phyloP scores from a whole-genome alignment of 2,113 vertebrate genomes.

The Vulpes vulpes region DNA sequence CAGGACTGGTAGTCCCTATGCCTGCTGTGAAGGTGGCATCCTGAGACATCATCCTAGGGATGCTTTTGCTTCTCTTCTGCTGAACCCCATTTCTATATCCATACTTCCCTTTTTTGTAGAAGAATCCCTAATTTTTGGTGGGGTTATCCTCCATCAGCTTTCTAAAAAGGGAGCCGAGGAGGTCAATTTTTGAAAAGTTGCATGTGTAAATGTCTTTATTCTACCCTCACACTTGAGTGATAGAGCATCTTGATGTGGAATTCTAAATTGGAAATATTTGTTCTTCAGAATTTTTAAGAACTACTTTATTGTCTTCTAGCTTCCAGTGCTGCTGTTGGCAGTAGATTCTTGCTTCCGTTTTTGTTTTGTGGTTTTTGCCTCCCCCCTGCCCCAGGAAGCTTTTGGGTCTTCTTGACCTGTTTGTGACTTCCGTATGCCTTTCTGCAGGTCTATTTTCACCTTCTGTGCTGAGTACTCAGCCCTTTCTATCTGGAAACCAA shows the following conservation, averaged over 20 bases:
- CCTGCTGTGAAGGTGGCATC: background rate
- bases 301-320: background rate
- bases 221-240: background rate
- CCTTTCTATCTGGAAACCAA: background rate
- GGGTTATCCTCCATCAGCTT: background rate
- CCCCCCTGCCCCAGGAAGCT: background rate
- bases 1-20: background rate
- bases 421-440: background rate
- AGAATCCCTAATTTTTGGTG: background rate
- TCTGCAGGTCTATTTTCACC: background rate
- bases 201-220: background rate
- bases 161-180: background rate
- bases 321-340: background rate
- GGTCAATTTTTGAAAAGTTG: background rate
- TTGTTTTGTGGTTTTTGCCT: background rate
- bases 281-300: slow-evolving; percentile 7
- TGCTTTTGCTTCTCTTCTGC: background rate
- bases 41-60: background rate
- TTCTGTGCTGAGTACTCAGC: background rate
- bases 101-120: background rate
- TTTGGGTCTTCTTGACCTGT: background rate
- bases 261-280: slow-evolving; percentile 11
- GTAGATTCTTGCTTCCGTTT: background rate
- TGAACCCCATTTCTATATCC: background rate
- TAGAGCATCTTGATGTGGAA: background rate